Base-by-base conservation (phyloP, 2,888 invertebrate species). In the Pollenia griseotomentosa region DNA sequence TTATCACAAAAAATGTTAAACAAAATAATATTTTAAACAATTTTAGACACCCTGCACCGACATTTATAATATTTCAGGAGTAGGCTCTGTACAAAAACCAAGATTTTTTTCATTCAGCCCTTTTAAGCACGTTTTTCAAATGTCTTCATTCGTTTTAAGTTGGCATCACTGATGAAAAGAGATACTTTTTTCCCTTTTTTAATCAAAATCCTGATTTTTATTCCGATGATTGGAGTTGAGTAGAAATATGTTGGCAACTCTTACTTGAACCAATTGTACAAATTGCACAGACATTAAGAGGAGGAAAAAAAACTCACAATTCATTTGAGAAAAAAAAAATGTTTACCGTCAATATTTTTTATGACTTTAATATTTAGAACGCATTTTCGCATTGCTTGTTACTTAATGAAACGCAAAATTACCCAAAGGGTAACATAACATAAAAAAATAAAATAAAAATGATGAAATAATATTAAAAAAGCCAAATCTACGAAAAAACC, bases 371-470 rank as follows among this genome's bases (percentile, higher is more conserved):
- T 74, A 79, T 68, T 61, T 53, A 33, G 48, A 75, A 84, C 66
- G 63, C 74, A 79, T 84, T 74, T 84, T 73, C 83, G 73, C 73
- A 51, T 79, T 68, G 68, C 68, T 84, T 61, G 74, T 55, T 84
- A 74, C 68, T 55, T 68, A 84, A 84, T 84, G 84, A 74, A 84
- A 85, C 79, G 79, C 74, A 80, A 85, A 85, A 80, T 85, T 75
- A 75, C 55, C 68, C 68, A 85, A 80, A 85, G 79, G 79, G 74
- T 85, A 74, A 40, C 33, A 51, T 12, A 70, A 53, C 11, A 3
- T 33, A 46, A 70, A 16, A 53, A 44, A 55, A 63, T 12, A 7
- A 33, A 61, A 61, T 33, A 74, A 51, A 23, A 23, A 55, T 10
- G 53, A 42, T 44, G 46, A 51, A 44, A 79, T 46, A 48, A 40